Conservation (phyloP, 2,797 vertebrate species). For the Cyprinella venusta region DNA sequence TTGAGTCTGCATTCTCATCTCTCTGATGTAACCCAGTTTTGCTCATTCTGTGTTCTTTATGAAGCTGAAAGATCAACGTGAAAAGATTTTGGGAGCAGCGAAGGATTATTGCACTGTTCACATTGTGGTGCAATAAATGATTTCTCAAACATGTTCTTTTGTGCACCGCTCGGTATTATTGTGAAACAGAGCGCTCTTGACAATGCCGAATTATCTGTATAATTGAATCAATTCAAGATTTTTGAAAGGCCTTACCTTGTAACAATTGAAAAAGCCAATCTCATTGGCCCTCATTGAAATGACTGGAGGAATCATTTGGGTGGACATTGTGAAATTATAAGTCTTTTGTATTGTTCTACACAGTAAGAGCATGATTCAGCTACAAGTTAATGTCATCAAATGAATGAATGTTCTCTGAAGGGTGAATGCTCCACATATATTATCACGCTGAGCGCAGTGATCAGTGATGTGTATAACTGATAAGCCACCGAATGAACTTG, state of each 20-base stretch:
- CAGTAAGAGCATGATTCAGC: background rate
- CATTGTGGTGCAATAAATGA: constrained; percentile 31
- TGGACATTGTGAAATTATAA: constrained; percentile 40
- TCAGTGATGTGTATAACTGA: background rate
- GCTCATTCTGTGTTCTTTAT: constrained; percentile 29
- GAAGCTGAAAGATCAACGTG: constrained; percentile 16
- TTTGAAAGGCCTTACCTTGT: constrained; percentile 46
- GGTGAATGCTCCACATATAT: constrained; percentile 26
- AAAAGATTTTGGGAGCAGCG: constrained; percentile 5
- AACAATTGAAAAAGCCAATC: constrained; percentile 40
- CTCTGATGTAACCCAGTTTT: constrained; percentile 32
- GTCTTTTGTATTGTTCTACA: constrained; percentile 23
- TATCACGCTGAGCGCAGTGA: background rate
- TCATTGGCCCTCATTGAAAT: constrained; percentile 34
- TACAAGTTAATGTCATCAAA: background rate
- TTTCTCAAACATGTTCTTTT: constrained; percentile 44
- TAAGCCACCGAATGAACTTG: background rate
- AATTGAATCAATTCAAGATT: constrained; percentile 51
- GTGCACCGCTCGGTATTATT: constrained; percentile 25
- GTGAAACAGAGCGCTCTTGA: constrained; percentile 26
- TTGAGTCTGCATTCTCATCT: constrained; percentile 21
- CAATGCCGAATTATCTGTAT: constrained; percentile 42
- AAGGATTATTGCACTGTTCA: constrained; percentile 31
- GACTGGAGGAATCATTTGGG: constrained; percentile 4
- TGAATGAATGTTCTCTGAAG: constrained; percentile 37